These are phyloP conservation scores for Pogonocichla stellata DNA, from an alignment of 2,113 vertebrate species.

Conservation along the genomic window DNA sequence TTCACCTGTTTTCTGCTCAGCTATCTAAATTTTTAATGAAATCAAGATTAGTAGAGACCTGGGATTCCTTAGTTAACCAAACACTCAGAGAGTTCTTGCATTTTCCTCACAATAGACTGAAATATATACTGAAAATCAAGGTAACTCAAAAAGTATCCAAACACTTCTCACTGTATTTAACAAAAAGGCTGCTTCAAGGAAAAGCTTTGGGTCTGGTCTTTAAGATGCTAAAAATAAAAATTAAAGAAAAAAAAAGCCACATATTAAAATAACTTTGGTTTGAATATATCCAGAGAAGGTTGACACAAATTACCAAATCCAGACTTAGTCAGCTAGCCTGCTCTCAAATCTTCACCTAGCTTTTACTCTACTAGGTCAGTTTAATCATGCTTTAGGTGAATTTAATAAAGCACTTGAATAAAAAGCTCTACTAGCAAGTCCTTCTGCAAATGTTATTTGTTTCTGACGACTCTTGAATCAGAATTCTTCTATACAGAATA, in stretches of 20 bases:
- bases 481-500: background rate
- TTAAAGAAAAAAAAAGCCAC: background rate
- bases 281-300: background rate
- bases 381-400: background rate
- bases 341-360: background rate
- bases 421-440: background rate
- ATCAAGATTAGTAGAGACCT: background rate
- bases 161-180: background rate
- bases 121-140: background rate
- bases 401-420: background rate
- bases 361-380: background rate
- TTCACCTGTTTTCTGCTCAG: background rate
- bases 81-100: background rate
- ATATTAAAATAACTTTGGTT: background rate
- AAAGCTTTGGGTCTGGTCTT: background rate
- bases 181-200: background rate
- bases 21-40: background rate
- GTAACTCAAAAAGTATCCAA: background rate
- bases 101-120: background rate
- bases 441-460: slow-evolving; percentile 28
- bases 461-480: background rate
- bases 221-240: background rate
- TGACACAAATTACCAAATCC: background rate
- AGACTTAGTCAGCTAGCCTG: background rate
- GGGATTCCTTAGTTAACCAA: background rate